Evolutionary conservation across 1,140 invertebrate species (phyloP).

Genomic region (Hesperophylax magnus): DNA sequence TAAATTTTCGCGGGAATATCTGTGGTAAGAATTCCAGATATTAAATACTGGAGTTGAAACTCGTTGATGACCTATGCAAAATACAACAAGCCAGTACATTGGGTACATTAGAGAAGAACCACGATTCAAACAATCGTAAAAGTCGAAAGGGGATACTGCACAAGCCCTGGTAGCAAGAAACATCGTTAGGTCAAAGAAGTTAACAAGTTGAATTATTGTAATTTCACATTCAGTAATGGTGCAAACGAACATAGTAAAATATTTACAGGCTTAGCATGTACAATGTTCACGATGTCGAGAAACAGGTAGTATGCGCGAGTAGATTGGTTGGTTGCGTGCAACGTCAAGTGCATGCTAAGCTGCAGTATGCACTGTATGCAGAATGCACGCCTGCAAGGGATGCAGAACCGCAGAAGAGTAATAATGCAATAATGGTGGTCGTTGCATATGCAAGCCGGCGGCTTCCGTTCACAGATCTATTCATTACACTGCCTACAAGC

Average conservation of each 20-base stretch:
- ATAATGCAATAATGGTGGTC: not conserved
- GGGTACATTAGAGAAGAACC: no score
- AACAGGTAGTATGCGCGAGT: slow-evolving; percentile 5
- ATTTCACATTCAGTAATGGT: slow-evolving; percentile 25
- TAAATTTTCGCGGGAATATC: no score
- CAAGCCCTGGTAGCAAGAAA: not conserved
- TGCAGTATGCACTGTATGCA: not conserved
- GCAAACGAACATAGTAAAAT: slow-evolving; percentile 17
- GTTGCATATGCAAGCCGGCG: slow-evolving; percentile 11
- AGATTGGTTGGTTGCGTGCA: not conserved
- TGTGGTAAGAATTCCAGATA: no score
- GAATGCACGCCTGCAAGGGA: slow-evolving; percentile 16
- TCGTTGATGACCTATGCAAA: no score
- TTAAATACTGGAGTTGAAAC: no score
- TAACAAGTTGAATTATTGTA: slow-evolving; percentile 21
- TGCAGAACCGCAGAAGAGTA: slow-evolving; percentile 7
- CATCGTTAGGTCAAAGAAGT: slow-evolving; percentile 6
- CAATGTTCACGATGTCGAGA: not conserved
- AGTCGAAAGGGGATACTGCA: no score
- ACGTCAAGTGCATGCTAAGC: no score
- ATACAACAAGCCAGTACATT: no score
- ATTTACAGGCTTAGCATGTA: not conserved
- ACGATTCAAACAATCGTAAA: no score
- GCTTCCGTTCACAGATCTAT: slow-evolving; percentile 14
- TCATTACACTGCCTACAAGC: slow-evolving; percentile 7